Evolutionary conservation across 2,888 invertebrate genomes (phyloP), one percentile per base, ranked within the genome.

Genomic region (Epinotia brunnichana): DNA sequence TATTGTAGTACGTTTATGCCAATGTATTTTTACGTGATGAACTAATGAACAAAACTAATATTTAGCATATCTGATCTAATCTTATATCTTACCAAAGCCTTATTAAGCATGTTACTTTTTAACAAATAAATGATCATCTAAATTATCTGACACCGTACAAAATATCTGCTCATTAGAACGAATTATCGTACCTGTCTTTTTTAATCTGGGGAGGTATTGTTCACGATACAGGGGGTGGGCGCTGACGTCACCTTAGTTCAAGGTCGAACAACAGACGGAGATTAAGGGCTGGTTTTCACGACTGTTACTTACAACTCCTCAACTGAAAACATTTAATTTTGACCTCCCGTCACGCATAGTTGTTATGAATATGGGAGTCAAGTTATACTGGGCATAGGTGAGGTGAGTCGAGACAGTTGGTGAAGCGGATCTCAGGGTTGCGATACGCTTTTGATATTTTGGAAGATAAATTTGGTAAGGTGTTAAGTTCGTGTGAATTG

Each of bases 171-270:
- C 70, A 59, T 64, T 63, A 57, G 4, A 56, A 63, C 63, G 57
- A 63, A 56, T 56, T 63, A 63, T 35, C 21, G 69, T 10, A 9
- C 29, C 59, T 35, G 57, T 48, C 48, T 29, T 24, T 64, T 67
- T 59, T 44, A 48, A 44, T 62, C 57, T 67, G 48, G 44, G 67
- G 56, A 57, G 66, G 60, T 60, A 60, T 60, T 39, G 39, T 39
- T 56, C 41, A 13, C 41, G 56, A 21, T 29, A 57, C 59, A 48
- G 48, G 48, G n/a, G 48, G 48, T 48, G 48, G 41, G 7, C n/a
- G 15, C 70, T 63, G 62, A 63, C 70, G 63, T 63, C 69, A 63
- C 17, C 48, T 2, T 17, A 67, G 71, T 71, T 71, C 71, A 71
- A 71, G 71, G 71, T 71, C 71, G 29, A 66, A 35, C 53, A 69